phyloP scores from a whole-genome alignment of 2,113 vertebrate genomes.

The Tauraco erythrolophus region DNA sequence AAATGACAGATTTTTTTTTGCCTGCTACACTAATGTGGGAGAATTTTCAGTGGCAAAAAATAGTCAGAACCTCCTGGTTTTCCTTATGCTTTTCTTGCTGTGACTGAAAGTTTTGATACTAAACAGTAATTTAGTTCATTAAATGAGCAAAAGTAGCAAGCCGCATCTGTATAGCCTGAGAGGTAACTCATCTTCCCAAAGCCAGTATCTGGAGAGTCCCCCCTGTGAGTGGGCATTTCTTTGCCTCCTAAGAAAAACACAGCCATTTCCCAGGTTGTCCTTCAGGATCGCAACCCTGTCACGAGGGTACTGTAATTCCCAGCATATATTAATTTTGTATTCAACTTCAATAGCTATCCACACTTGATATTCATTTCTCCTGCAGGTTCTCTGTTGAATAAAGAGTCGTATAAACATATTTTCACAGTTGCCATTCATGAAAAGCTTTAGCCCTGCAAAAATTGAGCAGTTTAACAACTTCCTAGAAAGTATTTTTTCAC shows the following conservation, averaged over 20 bases:
- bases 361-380: conserved; percentile 6
- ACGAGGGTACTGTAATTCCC: not conserved
- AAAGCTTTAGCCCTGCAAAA: not conserved
- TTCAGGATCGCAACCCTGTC: not conserved
- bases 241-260: not conserved
- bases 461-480: not conserved
- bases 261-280: not conserved
- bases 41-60: conserved; percentile 9
- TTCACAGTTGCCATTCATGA: not conserved
- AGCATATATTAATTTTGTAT: not conserved
- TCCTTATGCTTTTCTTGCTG: not conserved
- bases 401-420: not conserved
- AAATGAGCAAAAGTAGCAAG: not conserved
- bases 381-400: not conserved
- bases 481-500: not conserved
- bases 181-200: not conserved
- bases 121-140: not conserved
- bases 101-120: not conserved
- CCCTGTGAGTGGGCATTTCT: not conserved
- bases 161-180: not conserved
- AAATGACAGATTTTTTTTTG: conserved; percentile 24
- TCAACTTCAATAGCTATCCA: not conserved
- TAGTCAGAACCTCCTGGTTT: not conserved
- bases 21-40: not conserved
- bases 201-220: not conserved